phyloP scores from a whole-genome alignment of 2,797 vertebrate genomes.

The Hydrocynus forskahlii region DNA sequence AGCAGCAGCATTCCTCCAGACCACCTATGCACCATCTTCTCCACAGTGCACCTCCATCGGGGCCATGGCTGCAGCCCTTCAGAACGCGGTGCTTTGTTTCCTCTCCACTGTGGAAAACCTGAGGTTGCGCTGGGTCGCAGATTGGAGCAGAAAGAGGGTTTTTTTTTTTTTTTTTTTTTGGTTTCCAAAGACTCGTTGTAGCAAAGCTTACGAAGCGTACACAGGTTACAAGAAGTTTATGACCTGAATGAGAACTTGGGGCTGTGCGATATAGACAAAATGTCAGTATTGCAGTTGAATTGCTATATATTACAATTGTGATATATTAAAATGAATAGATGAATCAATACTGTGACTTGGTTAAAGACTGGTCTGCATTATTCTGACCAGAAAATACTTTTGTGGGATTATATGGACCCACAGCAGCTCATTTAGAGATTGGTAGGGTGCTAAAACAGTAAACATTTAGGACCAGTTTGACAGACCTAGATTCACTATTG shows the following conservation, averaged over 20 bases:
- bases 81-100: slow-evolving; percentile 50
- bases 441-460: not conserved
- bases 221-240: not conserved
- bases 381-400: not conserved
- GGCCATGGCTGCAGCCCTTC: slow-evolving; percentile 28
- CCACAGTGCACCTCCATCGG: slow-evolving; percentile 65
- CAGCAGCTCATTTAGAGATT: not conserved
- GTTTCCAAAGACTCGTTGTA: slow-evolving; percentile 62
- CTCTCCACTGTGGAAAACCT: slow-evolving; percentile 67
- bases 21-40: too few species aligned
- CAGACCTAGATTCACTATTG: not conserved
- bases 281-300: not conserved
- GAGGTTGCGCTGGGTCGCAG: slow-evolving; percentile 2
- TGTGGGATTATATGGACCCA: too few species aligned
- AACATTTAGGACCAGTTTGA: not conserved
- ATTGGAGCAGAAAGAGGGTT: too few species aligned
- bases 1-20: slow-evolving; percentile 64
- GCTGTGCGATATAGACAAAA: not conserved
- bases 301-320: too few species aligned
- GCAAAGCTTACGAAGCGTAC: not conserved
- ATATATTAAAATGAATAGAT: too few species aligned
- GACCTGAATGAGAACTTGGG: not conserved
- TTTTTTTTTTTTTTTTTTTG: slow-evolving; percentile 10
- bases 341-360: not conserved
- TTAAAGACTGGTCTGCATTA: not conserved